Percentiles rank a stretch among this genome's conserved stretches.
Evolutionary conservation across 2,797 vertebrate genomes (phyloP).

Genomic region (Tadarida brasiliensis): DNA sequence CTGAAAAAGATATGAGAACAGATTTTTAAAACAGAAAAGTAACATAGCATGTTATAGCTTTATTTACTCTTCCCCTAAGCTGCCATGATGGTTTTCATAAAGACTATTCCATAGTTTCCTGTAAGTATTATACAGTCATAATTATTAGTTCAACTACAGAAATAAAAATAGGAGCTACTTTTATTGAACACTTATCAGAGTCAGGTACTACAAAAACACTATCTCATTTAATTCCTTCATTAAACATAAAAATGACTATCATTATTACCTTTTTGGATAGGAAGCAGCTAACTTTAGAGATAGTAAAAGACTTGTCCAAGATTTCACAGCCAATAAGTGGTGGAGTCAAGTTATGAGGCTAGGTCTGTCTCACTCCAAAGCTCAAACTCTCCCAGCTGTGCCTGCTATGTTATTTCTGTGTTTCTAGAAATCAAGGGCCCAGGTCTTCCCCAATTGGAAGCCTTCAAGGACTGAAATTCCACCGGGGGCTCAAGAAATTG

Average conservation of each 20-base stretch:
- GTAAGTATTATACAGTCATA: constrained; percentile 28
- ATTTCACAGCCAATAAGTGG: neutral
- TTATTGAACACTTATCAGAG: neutral
- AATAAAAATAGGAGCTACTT: neutral
- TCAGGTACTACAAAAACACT: neutral
- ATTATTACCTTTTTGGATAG: neutral
- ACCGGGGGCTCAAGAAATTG: neutral
- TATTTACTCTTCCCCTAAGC: constrained; percentile 24
- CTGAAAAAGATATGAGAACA: neutral
- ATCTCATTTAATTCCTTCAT: neutral
- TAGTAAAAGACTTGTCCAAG: neutral
- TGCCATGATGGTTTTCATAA: neutral
- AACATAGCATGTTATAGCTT: neutral
- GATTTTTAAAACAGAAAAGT: constrained; percentile 37
- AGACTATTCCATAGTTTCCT: constrained; percentile 18
- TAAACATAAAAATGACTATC: neutral
- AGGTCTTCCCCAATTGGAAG: neutral
- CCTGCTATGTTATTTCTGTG: neutral
- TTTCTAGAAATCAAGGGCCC: neutral
- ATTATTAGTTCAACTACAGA: neutral
- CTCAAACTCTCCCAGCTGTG: neutral
- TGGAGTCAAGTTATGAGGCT: neutral
- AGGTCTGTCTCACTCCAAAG: neutral
- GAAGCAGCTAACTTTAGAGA: neutral
- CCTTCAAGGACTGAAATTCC: neutral